phyloP scores from a whole-genome alignment of 2,113 vertebrate genomes.

The Fukomys damarensis region DNA sequence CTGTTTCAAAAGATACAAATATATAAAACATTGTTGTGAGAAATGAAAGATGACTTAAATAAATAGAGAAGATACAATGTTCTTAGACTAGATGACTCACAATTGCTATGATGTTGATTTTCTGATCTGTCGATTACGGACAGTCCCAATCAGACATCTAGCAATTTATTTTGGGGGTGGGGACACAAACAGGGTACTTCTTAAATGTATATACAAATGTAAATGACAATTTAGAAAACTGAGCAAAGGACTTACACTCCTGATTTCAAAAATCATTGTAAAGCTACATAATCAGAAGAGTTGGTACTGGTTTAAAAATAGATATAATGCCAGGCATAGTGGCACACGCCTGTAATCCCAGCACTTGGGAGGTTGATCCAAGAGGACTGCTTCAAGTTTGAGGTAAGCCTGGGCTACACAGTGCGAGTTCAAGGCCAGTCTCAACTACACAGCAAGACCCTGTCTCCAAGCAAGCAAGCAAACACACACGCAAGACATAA shows the following conservation, averaged over 20 bases:
- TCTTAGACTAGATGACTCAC: neutral
- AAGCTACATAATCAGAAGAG: neutral
- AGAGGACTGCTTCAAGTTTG: neutral
- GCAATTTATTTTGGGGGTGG: neutral
- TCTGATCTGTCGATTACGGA: neutral
- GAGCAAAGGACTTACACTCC: neutral
- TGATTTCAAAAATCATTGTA: neutral
- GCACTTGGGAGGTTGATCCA: neutral
- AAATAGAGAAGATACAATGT: neutral
- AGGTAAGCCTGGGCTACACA: neutral
- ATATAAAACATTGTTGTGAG: neutral
- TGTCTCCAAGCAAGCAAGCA: too few species aligned
- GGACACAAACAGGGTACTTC: neutral
- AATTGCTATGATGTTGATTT: neutral
- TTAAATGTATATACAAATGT: neutral
- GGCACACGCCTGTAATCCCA: neutral
- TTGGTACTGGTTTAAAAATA: neutral
- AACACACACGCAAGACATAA: neutral
- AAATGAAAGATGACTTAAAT: slow-evolving; percentile 54
- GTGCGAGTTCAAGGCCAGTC: neutral
- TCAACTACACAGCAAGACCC: neutral
- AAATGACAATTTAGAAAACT: slow-evolving; percentile 1
- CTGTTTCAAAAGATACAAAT: neutral
- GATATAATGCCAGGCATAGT: neutral
- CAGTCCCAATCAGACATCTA: neutral